Conservation (phyloP, 2,113 vertebrate species). For the Ophiodon elongatus region DNA sequence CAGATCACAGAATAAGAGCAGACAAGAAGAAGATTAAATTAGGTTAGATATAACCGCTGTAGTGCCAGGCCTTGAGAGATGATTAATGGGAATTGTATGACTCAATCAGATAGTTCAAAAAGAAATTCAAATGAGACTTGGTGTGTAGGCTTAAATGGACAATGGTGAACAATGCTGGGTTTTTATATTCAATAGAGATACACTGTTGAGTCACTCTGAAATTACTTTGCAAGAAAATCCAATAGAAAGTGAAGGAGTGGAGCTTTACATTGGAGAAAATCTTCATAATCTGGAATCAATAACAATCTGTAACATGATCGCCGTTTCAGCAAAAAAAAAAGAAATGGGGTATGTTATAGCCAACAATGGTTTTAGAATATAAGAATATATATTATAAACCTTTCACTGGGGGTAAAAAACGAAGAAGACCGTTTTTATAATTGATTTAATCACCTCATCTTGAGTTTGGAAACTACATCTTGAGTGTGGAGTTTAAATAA, state of each 20-base stretch:
- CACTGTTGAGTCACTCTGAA: constrained; percentile 20
- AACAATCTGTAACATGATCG: neutral
- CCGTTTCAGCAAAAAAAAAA: constrained; percentile 11
- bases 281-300: constrained; percentile 34
- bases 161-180: constrained; percentile 15
- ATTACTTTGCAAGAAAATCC: constrained; percentile 32
- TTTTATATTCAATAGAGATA: constrained; percentile 30
- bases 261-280: constrained; percentile 22
- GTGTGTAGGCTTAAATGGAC: constrained; percentile 12
- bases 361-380: neutral
- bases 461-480: neutral
- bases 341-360: neutral
- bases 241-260: constrained; percentile 26
- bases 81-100: constrained; percentile 53
- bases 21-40: constrained; percentile 54
- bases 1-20: constrained; percentile 16
- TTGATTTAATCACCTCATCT: neutral
- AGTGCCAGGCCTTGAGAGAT: constrained; percentile 55
- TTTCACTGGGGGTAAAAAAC: neutral
- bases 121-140: constrained; percentile 44
- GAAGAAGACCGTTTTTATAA: too few species aligned
- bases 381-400: neutral
- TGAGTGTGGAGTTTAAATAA: neutral
- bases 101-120: constrained; percentile 51
- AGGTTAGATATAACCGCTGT: constrained; percentile 46